A percentile compares a stretch with the other conserved stretches of the same genome.
phyloP scores from a whole-genome alignment of 2,797 vertebrate genomes.

The Tachyglossus aculeatus region DNA sequence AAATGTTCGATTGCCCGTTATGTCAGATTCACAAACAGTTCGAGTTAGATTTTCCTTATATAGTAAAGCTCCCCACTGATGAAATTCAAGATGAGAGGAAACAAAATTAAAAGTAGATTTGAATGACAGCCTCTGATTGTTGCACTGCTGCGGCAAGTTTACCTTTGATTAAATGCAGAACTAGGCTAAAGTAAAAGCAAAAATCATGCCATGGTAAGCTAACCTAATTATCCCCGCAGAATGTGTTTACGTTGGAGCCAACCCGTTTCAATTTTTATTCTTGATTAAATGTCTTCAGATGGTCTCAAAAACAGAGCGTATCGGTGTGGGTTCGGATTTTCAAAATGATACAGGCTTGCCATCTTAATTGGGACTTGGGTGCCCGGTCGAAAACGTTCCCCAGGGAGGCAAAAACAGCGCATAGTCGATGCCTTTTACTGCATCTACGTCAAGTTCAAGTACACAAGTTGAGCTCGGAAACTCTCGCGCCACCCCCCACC shows the following conservation, averaged over 20 bases:
- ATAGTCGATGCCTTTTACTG: constrained; percentile 9
- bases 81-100: constrained; percentile 67
- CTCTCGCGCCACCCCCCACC: constrained; percentile 51
- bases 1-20: constrained; percentile 42
- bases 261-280: constrained; percentile 34
- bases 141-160: constrained; percentile 45
- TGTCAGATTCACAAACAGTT: constrained; percentile 54
- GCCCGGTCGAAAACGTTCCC: constrained; percentile 21
- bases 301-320: constrained; percentile 35
- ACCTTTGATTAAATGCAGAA: constrained; percentile 67
- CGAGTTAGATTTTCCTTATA: not conserved
- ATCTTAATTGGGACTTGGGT: not conserved
- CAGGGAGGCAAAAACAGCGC: not conserved
- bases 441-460: constrained; percentile 53
- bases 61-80: constrained; percentile 53
- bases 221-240: constrained; percentile 58
- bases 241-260: constrained; percentile 32
- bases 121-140: constrained; percentile 55
- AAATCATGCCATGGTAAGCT: constrained; percentile 60
- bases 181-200: constrained; percentile 64
- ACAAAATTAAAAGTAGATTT: constrained; percentile 67
- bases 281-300: constrained; percentile 26
- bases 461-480: constrained; percentile 69
- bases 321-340: not conserved
- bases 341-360: not conserved